Evolutionary conservation across 2,797 vertebrate genomes (phyloP).

Genomic region (Melanotaenia nigrans): DNA sequence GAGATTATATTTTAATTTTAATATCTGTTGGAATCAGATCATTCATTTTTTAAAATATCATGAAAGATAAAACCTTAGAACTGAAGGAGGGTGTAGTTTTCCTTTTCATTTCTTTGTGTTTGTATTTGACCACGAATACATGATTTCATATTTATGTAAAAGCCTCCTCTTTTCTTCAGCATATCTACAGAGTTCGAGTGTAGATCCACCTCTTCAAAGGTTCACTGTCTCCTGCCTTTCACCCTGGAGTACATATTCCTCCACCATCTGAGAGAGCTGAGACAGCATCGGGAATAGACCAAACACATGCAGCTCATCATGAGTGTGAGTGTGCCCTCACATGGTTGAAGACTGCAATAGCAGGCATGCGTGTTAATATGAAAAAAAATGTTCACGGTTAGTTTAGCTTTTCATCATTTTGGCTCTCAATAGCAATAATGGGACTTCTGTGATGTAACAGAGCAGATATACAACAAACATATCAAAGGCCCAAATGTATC

Average conservation of each 20-base stretch:
- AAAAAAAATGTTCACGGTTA: constrained; percentile 18
- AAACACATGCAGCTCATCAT: constrained; percentile 10
- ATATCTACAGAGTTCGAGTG: constrained; percentile 30
- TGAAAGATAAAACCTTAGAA: not conserved
- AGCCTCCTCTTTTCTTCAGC: constrained; percentile 6
- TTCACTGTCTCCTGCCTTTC: constrained; percentile 33
- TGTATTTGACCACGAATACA: not conserved
- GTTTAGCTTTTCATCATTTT: constrained; percentile 52
- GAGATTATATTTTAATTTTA: not conserved
- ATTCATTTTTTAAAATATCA: not conserved
- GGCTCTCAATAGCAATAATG: constrained; percentile 33
- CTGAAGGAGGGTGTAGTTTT: not conserved
- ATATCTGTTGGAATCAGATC: not conserved
- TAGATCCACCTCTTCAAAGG: constrained; percentile 28
- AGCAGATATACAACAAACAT: constrained; percentile 46
- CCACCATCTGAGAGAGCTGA: constrained; percentile 63
- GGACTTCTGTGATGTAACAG: constrained; percentile 43
- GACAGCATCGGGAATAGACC: constrained; percentile 17
- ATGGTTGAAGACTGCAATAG: constrained; percentile 67
- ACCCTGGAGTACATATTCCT: constrained; percentile 41
- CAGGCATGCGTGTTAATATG: constrained; percentile 16
- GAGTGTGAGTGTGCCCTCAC: constrained; percentile 76
- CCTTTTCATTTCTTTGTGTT: not conserved
- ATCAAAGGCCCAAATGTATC: constrained; percentile 38
- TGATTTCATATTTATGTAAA: constrained; percentile 15